These are phyloP conservation scores for Steinernema carpocapsae DNA, from an alignment of 2,888 invertebrate species.

Conservation along the genomic window DNA sequence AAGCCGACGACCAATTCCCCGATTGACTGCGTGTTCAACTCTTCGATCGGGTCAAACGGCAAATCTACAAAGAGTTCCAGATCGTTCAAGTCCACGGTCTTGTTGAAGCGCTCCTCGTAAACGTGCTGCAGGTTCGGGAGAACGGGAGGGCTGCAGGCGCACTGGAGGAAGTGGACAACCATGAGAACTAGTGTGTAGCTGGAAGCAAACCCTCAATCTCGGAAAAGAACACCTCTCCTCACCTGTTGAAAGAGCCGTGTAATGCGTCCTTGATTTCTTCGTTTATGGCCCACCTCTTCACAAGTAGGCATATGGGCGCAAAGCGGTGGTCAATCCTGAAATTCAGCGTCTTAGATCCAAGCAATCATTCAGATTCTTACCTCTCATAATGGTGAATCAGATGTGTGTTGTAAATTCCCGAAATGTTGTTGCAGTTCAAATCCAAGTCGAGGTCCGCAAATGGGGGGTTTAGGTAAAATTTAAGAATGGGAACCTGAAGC, in stretches of 20 bases:
- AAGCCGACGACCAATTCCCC: conserved; percentile 65
- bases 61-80: conserved; percentile 51
- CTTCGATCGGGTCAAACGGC: conserved; percentile 11
- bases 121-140: conserved; percentile 65
- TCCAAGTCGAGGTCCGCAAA: conserved; percentile 62
- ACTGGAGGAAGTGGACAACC: conserved; percentile 66
- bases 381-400: conserved; percentile 66
- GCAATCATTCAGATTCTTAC: conserved; percentile 38
- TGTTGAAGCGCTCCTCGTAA: conserved; percentile 54
- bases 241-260: conserved; percentile 60
- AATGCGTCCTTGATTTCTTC: conserved; percentile 57
- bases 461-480: conserved; percentile 49
- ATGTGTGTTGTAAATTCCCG: conserved; percentile 68
- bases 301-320: conserved; percentile 58
- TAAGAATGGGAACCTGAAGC: conserved; percentile 52
- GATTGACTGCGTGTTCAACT: conserved; percentile 46
- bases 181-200: conserved; percentile 67
- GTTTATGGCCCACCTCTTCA: conserved; percentile 68
- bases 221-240: background rate
- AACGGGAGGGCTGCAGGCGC: conserved; percentile 57
- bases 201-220: background rate
- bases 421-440: conserved; percentile 66
- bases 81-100: conserved; percentile 39
- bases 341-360: conserved; percentile 15
- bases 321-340: conserved; percentile 63